phyloP scores from a whole-genome alignment of 2,797 vertebrate genomes.

The Crotalus adamanteus region DNA sequence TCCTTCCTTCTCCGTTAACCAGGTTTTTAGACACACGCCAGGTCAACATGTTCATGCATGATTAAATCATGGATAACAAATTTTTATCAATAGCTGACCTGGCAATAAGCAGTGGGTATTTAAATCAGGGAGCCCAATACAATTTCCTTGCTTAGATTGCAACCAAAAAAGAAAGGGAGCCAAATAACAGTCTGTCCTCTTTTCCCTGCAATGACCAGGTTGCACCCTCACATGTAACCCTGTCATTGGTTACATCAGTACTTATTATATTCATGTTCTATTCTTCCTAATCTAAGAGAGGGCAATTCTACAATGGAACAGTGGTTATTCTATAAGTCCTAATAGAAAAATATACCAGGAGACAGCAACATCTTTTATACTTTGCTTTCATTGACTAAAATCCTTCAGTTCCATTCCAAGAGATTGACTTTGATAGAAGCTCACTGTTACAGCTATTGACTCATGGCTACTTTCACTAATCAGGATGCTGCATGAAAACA shows the following conservation, averaged over 20 bases:
- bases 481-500: background rate
- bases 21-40: background rate
- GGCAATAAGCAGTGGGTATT: background rate
- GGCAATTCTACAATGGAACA: background rate
- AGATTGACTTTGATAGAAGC: background rate
- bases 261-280: background rate
- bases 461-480: background rate
- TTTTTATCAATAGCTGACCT: background rate
- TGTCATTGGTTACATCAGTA: background rate
- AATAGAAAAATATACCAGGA: background rate
- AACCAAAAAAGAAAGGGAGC: background rate
- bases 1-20: background rate
- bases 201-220: background rate
- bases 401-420: background rate
- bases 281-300: background rate
- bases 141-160: background rate
- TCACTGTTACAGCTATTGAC: background rate
- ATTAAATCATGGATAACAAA: background rate
- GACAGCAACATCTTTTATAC: background rate
- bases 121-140: background rate
- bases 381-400: background rate
- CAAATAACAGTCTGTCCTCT: background rate
- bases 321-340: background rate
- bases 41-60: background rate
- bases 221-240: background rate